These are phyloP conservation scores for Hydrophis major DNA, from an alignment of 2,797 vertebrate species.

Conservation along the genomic window DNA sequence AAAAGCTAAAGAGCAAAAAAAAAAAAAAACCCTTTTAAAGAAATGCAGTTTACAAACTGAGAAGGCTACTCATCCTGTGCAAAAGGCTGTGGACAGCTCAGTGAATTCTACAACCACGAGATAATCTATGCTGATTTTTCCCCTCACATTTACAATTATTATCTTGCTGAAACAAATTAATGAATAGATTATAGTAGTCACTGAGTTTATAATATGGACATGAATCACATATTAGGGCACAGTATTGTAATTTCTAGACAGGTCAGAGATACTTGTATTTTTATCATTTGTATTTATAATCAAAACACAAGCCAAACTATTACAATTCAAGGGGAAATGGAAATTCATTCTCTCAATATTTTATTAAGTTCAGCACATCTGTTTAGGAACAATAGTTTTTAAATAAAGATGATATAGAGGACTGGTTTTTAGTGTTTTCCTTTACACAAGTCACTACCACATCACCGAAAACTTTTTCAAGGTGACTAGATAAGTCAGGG, in stretches of 20 bases:
- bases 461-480: neutral
- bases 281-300: neutral
- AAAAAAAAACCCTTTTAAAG: neutral
- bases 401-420: neutral
- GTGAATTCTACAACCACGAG: neutral
- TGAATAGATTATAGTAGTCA: neutral
- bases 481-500: neutral
- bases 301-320: neutral
- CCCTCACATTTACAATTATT: neutral
- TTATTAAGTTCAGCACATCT: neutral
- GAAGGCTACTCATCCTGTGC: neutral
- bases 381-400: neutral
- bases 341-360: neutral
- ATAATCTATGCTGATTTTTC: neutral
- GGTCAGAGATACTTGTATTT: neutral
- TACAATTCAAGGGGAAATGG: neutral
- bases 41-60: neutral
- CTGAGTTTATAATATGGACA: neutral
- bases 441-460: neutral
- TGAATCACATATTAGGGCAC: neutral
- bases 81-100: neutral
- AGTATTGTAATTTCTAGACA: neutral
- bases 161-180: neutral
- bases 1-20: neutral
- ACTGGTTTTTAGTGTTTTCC: neutral